Evolutionary conservation across 2,797 vertebrate species (phyloP), one percentile per base, ranked within the genome.

Genomic region (Pseudochirops corinnae): DNA sequence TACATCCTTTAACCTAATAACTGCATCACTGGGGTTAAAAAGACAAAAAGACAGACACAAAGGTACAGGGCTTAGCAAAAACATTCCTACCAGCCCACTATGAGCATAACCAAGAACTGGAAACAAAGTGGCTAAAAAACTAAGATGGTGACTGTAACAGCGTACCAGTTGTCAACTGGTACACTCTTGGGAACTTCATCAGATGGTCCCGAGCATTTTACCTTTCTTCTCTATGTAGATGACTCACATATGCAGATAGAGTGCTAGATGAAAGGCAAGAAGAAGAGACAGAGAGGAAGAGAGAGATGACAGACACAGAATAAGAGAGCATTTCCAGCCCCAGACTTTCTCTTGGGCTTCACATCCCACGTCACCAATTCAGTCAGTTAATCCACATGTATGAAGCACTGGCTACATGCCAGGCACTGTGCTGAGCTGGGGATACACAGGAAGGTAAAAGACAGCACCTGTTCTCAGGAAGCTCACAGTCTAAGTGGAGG

Each of bases 161-260:
- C 0, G 18, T 46, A 11, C 10, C 11, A 3, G 33, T n/a, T 14
- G 18, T 13, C 29, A 29, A 58, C 7, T 10, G 26, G 1, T 6
- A 62, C 31, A n/a, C 62, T 67, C 33, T 67, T n/a, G 62, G 62
- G 14, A 67, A 67, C 4, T 33, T 67, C 62, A 62, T 4, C 29
- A 33, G 29, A 12, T 12, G 11, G 31, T 62, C 60, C 60, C 60
- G 33, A 33, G 12, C 10, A 62, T 31, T 31, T 62, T 62, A 62
- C 31, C 29, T 33, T 1, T 62, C 58, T 18, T 67, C 62, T 67
- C 33, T 18, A 9, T 39, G 16, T 7, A 74, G 62, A 74, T n/a
- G 62, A 74, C n/a, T 74, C 14, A 74, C n/a, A 74, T 39, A 74
- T 16, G 16, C 21, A 74, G n/a, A 67, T 1, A 46, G 6, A 82